Base-by-base conservation (phyloP, 2,888 invertebrate genomes). In the Machimus rusticus region DNA sequence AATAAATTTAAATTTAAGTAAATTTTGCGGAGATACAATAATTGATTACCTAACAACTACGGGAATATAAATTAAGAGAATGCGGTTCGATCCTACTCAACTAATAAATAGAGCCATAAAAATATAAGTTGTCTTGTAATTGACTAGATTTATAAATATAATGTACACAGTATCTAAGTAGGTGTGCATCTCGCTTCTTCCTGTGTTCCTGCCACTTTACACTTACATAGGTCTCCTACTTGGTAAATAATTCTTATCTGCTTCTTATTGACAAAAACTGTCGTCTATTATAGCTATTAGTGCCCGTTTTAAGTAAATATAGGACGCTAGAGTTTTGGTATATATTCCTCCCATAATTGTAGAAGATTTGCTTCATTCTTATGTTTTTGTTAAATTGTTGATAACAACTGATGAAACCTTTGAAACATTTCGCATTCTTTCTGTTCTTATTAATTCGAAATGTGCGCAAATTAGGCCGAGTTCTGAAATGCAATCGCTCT, bases 101-200 rank as follows among this genome's bases (percentile, higher is more conserved):
- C 84, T 84, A 84, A 84, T 84, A 84, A 84, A 84, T 84, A 84
- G 57, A 66, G 66, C 66, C 57, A 37, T 84, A 84, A 84, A 84
- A 84, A 84, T 84, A 84, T 57, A 81, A 46, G 66, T 66, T 84
- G 84, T 84, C 84, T 84, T 84, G 74, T 84, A 84, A 84, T 84
- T 84, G 84, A 84, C 84, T 84, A 84, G 84, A 84, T 84, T 84
- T 84, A 84, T 84, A 84, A 74, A 84, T 66, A 66, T 81, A 55
- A 81, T 55, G 55, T 84, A 81, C 39, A 84, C 34, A 82, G 12
- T 81, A 51, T 81, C 28, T 31, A 39, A 76, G 39, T 51, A 66
- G 66, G 66, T 66, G 66, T 66, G 28, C 28, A 66, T 66, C 28
- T 66, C 14, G 23, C 8, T 81, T 81, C 79, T 79, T n/a, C 28